Percentiles rank a stretch among this genome's conserved stretches.
Evolutionary conservation across 1,140 invertebrate species (phyloP).

Genomic region (Bombus difficillimus): DNA sequence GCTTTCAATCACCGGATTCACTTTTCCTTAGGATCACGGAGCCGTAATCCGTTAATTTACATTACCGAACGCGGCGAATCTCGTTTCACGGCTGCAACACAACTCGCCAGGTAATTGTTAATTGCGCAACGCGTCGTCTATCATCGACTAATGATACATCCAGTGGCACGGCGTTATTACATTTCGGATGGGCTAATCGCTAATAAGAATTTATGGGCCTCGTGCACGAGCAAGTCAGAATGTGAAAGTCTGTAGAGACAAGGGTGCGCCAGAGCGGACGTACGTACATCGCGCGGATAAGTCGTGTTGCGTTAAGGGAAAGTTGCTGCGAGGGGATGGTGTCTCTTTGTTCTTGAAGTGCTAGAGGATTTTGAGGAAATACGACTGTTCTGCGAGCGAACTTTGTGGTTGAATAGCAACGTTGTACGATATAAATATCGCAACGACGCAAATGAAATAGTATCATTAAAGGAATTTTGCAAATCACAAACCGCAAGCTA

Average conservation of each 20-base stretch:
- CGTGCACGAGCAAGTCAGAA: conserved; percentile 61
- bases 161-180: conserved; percentile 64
- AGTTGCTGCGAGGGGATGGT: too few relatives aligned
- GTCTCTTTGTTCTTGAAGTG: too few relatives aligned
- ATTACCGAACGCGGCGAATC: conserved; percentile 22
- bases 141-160: conserved; percentile 68
- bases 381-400: too few relatives aligned
- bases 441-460: too few relatives aligned
- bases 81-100: not conserved
- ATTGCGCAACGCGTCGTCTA: conserved; percentile 63
- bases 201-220: conserved; percentile 68
- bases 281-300: too few relatives aligned
- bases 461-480: too few relatives aligned
- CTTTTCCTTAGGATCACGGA: not conserved
- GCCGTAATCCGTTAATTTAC: conserved; percentile 42
- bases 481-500: too few relatives aligned
- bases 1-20: conserved; percentile 8
- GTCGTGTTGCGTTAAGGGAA: too few relatives aligned
- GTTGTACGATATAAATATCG: too few relatives aligned
- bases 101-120: conserved; percentile 58
- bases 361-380: too few relatives aligned
- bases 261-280: conserved; percentile 47
- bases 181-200: conserved; percentile 70
- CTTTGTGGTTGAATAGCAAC: too few relatives aligned
- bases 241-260: conserved; percentile 58